Conservation (phyloP, 2,888 invertebrate genomes). For the Gibbula magus region DNA sequence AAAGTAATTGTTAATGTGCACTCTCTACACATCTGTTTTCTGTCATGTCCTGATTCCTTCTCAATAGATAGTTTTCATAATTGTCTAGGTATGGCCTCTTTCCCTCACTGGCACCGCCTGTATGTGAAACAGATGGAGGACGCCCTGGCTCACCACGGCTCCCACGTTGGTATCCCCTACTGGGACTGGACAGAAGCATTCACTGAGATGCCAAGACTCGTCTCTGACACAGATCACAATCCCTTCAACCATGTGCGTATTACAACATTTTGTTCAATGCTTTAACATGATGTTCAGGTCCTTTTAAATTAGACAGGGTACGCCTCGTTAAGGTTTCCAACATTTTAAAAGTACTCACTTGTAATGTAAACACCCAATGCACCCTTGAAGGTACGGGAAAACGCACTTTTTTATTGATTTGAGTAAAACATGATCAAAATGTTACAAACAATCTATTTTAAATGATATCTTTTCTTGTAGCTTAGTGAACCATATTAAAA, state of each 20-base stretch:
- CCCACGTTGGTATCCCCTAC: slow-evolving; percentile 38
- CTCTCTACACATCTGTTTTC: not conserved
- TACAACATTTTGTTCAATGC: not conserved
- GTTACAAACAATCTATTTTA: too few relatives aligned
- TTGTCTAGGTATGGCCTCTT: slow-evolving; percentile 37
- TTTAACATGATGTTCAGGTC: not conserved
- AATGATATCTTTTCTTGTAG: too few relatives aligned
- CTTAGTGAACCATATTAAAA: not conserved
- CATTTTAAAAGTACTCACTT: too few relatives aligned
- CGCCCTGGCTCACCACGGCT: slow-evolving; percentile 22
- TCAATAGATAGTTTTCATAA: not conserved
- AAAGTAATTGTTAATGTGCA: not conserved
- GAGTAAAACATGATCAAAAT: too few relatives aligned
- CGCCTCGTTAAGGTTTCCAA: too few relatives aligned
- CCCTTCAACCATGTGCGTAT: slow-evolving; percentile 40
- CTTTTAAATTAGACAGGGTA: not conserved
- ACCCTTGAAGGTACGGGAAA: too few relatives aligned
- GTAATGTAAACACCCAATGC: too few relatives aligned
- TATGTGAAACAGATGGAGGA: slow-evolving; percentile 37
- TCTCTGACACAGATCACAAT: slow-evolving; percentile 40
- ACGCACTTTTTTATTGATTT: too few relatives aligned
- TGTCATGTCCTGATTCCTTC: not conserved
- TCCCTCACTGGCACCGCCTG: slow-evolving; percentile 50
- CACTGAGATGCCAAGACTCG: slow-evolving; percentile 30
- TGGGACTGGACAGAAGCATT: slow-evolving; percentile 42